phyloP scores from a whole-genome alignment of 2,888 invertebrate genomes.

The Liopterus haemorrhoidalis region DNA sequence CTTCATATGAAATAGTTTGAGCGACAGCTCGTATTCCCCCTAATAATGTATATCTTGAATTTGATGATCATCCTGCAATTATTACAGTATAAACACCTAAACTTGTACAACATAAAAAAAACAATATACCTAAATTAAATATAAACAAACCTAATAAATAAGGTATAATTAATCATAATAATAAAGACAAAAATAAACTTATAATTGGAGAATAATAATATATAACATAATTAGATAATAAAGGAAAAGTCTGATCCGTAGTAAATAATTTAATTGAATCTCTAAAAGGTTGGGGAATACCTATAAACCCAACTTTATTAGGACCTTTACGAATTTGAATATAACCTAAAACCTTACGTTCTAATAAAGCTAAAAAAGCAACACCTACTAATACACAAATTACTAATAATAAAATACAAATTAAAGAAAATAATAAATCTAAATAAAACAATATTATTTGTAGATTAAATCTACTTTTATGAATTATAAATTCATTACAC shows the following conservation, averaged over 20 bases:
- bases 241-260: slow-evolving; percentile 56
- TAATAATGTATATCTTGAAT: slow-evolving; percentile 67
- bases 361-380: slow-evolving; percentile 52
- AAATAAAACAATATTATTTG: slow-evolving; percentile 51
- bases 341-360: slow-evolving; percentile 63
- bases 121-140: slow-evolving; percentile 56
- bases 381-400: slow-evolving; percentile 54
- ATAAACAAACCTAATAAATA: slow-evolving; percentile 51
- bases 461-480: slow-evolving; percentile 53
- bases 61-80: slow-evolving; percentile 61
- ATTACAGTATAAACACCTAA: slow-evolving; percentile 60
- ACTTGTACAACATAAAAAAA: slow-evolving; percentile 60
- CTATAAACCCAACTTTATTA: slow-evolving; percentile 60
- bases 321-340: slow-evolving; percentile 70
- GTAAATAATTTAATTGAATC: slow-evolving; percentile 69
- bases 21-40: slow-evolving; percentile 62
- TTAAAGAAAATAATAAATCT: slow-evolving; percentile 46
- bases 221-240: slow-evolving; percentile 54
- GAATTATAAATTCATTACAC: slow-evolving; percentile 67
- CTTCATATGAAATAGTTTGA: slow-evolving; percentile 74
- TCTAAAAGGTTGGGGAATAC: slow-evolving; percentile 63
- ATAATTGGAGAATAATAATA: slow-evolving; percentile 58
- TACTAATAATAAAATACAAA: slow-evolving; percentile 49
- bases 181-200: slow-evolving; percentile 55
- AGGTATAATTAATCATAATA: slow-evolving; percentile 56